Evolutionary conservation across 2,888 invertebrate genomes (phyloP).

Genomic region (Harpalus rufipes): DNA sequence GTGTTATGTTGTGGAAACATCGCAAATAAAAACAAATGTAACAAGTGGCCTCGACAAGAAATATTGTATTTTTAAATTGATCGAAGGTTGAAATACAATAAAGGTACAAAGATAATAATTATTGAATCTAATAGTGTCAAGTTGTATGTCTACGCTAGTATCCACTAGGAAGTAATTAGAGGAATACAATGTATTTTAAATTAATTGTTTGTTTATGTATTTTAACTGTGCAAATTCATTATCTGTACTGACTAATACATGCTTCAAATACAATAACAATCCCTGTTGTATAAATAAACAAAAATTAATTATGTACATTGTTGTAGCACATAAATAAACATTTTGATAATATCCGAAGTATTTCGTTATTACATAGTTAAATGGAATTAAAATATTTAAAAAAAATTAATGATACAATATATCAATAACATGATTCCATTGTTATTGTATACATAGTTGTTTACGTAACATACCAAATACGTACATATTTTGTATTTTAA

Average conservation of each 20-base stretch:
- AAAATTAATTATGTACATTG: neutral
- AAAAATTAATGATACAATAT: neutral
- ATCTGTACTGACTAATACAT: neutral
- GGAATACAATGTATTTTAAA: neutral
- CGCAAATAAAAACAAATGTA: conserved; percentile 7
- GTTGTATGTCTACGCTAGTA: neutral
- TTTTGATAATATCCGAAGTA: neutral
- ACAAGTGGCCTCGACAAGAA: neutral
- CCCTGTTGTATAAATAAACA: neutral
- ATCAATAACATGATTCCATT: neutral
- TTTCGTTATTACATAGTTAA: neutral
- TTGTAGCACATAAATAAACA: neutral
- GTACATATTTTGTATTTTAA: neutral
- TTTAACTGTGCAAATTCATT: neutral
- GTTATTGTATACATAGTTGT: neutral
- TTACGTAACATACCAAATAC: neutral
- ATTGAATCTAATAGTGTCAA: neutral
- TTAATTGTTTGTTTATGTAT: neutral
- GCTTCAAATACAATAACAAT: neutral
- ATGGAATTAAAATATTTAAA: neutral
- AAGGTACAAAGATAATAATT: neutral
- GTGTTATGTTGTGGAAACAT: conserved; percentile 8
- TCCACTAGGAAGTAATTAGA: no score
- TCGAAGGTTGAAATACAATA: neutral
- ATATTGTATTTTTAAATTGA: neutral